These are phyloP conservation scores for Rotaria macrura DNA, from an alignment of 2,888 invertebrate species.

Conservation along the genomic window DNA sequence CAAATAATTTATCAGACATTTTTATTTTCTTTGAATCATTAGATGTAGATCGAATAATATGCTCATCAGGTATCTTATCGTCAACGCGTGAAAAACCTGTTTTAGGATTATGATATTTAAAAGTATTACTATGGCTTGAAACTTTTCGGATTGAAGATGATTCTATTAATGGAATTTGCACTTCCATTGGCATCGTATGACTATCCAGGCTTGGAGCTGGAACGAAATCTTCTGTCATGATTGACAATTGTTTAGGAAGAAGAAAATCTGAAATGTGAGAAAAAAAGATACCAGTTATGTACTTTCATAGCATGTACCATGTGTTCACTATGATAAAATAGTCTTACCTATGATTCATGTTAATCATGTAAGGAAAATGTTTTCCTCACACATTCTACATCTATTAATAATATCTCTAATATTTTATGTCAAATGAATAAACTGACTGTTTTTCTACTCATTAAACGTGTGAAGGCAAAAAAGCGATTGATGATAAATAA, in stretches of 20 bases:
- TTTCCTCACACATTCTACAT: too few relatives aligned
- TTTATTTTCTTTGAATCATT: background rate
- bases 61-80: background rate
- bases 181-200: background rate
- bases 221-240: background rate
- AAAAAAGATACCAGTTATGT: too few relatives aligned
- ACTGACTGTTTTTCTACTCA: too few relatives aligned
- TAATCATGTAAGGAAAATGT: too few relatives aligned
- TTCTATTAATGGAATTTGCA: background rate
- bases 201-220: background rate
- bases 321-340: too few relatives aligned
- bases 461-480: too few relatives aligned
- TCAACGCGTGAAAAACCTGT: background rate
- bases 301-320: too few relatives aligned
- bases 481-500: too few relatives aligned
- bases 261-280: background rate
- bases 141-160: background rate
- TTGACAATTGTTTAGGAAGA: background rate
- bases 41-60: background rate
- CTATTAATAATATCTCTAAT: too few relatives aligned
- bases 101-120: background rate
- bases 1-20: background rate
- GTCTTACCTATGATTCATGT: too few relatives aligned
- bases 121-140: background rate
- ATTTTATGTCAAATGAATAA: too few relatives aligned